phyloP scores from a whole-genome alignment of 2,797 vertebrate genomes.

The Lateolabrax maculatus region DNA sequence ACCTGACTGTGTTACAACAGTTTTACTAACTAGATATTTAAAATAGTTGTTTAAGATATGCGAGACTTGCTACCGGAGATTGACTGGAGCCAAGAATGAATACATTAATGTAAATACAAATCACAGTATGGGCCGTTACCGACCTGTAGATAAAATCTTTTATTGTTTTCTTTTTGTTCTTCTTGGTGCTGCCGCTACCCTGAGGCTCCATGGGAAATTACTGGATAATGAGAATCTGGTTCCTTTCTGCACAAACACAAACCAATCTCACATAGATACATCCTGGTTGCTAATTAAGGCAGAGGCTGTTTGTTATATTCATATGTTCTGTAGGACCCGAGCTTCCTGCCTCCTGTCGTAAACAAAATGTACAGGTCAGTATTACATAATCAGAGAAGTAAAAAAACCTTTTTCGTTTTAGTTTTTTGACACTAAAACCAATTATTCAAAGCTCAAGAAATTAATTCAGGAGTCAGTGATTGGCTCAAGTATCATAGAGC shows the following conservation, averaged over 20 bases:
- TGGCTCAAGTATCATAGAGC: not conserved
- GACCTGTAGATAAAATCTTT: not conserved
- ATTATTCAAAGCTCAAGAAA: not conserved
- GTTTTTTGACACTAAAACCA: no score
- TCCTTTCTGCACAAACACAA: not conserved
- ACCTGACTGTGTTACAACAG: not conserved
- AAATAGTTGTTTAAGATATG: slow-evolving; percentile 2
- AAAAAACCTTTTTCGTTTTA: not conserved
- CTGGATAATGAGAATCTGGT: slow-evolving; percentile 16
- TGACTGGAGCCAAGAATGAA: not conserved
- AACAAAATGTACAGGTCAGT: not conserved
- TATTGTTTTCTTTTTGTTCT: not conserved
- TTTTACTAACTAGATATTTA: slow-evolving; percentile 1
- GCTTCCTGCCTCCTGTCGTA: not conserved
- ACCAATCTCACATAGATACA: not conserved
- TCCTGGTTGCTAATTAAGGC: slow-evolving; percentile 1
- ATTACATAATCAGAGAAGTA: not conserved
- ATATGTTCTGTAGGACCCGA: not conserved
- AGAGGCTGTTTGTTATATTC: not conserved
- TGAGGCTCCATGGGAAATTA: slow-evolving; percentile 36
- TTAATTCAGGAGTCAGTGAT: not conserved
- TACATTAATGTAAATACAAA: slow-evolving; percentile 14
- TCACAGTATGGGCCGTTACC: not conserved
- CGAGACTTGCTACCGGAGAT: not conserved
- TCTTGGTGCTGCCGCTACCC: slow-evolving; percentile 8